Percentiles rank a stretch among this genome's conserved stretches.
phyloP scores from a whole-genome alignment of 1,140 invertebrate species.

The Propsilocerus akamusi region DNA sequence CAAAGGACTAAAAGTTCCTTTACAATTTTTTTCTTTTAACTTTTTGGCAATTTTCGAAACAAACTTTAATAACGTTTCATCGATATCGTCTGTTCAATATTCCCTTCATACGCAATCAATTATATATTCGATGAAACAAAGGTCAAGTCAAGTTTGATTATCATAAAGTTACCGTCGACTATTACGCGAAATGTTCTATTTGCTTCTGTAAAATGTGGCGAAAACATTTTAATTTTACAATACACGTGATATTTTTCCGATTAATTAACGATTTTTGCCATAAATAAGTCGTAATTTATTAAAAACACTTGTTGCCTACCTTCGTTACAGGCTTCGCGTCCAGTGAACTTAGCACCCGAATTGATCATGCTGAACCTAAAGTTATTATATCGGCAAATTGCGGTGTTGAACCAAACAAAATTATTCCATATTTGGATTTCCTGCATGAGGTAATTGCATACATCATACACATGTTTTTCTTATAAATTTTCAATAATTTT shows the following conservation, averaged over 20 bases:
- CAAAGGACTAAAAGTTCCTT: neutral
- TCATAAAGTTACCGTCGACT: no score
- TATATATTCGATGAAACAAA: neutral
- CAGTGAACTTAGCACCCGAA: slow-evolving; percentile 63
- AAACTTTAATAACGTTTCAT: no score
- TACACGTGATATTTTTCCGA: no score
- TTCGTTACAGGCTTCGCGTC: slow-evolving; percentile 60
- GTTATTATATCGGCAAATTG: slow-evolving; percentile 78
- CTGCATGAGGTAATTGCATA: slow-evolving; percentile 38
- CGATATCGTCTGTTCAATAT: no score
- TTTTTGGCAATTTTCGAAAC: neutral
- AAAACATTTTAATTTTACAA: no score
- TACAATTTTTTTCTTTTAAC: neutral
- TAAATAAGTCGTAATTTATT: no score
- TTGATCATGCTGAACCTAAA: slow-evolving; percentile 73
- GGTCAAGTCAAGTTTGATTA: neutral
- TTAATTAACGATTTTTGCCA: no score
- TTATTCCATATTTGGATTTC: slow-evolving; percentile 74
- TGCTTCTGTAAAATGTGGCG: no score
- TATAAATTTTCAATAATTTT: neutral
- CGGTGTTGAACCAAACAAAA: slow-evolving; percentile 70
- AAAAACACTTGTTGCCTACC: no score
- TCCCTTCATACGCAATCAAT: no score
- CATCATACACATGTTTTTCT: neutral
- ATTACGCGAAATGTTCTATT: no score